These are phyloP conservation scores for Holothuria glaberrima DNA, from an alignment of 35 echinoderm and acorn worm genomes.

Conservation along the genomic window DNA sequence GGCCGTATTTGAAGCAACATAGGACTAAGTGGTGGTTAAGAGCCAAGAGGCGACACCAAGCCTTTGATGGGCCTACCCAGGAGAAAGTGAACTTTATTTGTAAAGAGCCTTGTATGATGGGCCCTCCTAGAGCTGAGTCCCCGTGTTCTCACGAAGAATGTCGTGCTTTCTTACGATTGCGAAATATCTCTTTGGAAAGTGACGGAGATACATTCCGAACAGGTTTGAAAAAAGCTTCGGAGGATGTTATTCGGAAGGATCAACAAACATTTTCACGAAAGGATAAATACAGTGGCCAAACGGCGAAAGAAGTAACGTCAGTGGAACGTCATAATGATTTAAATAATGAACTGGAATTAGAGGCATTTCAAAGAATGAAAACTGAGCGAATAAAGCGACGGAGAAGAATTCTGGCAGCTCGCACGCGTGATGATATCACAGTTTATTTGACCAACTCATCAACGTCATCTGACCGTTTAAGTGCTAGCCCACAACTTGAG, in stretches of 20 bases:
- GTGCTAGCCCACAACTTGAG: too few species aligned
- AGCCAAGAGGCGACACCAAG: not conserved
- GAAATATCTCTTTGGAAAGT: not conserved
- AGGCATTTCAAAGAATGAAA: not conserved
- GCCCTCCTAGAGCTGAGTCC: not conserved
- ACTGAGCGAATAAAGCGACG: not conserved
- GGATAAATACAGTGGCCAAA: not conserved
- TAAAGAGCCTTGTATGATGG: not conserved
- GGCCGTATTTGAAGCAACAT: slow-evolving; percentile 26
- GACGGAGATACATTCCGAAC: not conserved
- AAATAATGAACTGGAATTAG: not conserved
- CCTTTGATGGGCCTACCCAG: not conserved
- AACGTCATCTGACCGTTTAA: not conserved
- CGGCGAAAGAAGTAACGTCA: not conserved
- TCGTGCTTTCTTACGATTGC: slow-evolving; percentile 8
- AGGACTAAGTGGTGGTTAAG: slow-evolving; percentile 5
- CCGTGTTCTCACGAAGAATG: slow-evolving; percentile 5
- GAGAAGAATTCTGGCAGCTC: not conserved
- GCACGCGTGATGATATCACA: not conserved
- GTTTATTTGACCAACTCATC: not conserved
- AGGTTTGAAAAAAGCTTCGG: not conserved
- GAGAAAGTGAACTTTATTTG: not conserved
- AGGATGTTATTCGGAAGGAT: not conserved
- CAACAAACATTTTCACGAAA: not conserved
- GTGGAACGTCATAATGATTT: not conserved